Conservation (phyloP, 2,888 invertebrate genomes). For the Cantharis rufa region DNA sequence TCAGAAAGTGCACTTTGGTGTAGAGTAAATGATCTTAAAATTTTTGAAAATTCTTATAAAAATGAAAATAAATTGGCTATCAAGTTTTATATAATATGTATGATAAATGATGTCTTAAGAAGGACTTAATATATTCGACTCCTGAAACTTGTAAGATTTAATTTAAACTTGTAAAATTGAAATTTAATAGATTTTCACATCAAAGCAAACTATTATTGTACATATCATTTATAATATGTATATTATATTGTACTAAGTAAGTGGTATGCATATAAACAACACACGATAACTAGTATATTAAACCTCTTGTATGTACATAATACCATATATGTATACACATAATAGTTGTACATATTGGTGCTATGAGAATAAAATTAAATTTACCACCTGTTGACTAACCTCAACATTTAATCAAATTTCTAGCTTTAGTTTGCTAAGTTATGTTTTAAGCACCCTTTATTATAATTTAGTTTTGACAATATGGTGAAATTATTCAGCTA, state of each 20-base stretch:
- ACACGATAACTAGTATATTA: not conserved
- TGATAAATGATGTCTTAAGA: not conserved
- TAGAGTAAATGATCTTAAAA: not conserved
- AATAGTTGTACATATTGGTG: not conserved
- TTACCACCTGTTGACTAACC: not conserved
- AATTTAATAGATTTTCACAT: not conserved
- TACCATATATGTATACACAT: no score
- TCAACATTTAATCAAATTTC: not conserved
- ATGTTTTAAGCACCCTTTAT: not conserved
- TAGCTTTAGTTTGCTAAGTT: not conserved
- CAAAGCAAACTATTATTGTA: not conserved
- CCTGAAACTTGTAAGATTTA: not conserved
- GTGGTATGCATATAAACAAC: not conserved
- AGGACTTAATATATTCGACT: not conserved
- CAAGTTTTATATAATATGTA: not conserved
- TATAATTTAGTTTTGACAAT: not conserved
- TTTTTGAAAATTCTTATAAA: not conserved
- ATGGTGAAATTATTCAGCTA: not conserved
- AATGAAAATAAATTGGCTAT: not conserved
- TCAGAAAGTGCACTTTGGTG: not conserved
- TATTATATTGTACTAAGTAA: not conserved
- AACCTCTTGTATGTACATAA: not conserved
- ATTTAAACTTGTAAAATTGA: not conserved
- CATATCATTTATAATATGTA: not conserved
- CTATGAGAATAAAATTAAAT: not conserved